phyloP scores from a whole-genome alignment of 2,797 vertebrate genomes.

The Menidia menidia region DNA sequence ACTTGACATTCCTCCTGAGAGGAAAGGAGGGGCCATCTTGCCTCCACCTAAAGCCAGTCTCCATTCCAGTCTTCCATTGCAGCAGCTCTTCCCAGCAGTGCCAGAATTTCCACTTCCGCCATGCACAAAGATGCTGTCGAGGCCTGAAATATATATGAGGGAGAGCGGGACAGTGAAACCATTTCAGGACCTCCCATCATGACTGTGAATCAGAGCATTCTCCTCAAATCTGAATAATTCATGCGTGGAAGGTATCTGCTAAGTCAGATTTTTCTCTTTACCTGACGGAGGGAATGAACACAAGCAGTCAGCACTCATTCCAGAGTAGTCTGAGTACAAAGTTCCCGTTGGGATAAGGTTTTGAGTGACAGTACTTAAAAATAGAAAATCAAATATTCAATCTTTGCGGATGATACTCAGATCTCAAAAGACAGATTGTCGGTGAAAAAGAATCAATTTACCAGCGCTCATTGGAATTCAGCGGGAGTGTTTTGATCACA shows the following conservation, averaged over 20 bases:
- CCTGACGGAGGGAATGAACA: constrained; percentile 43
- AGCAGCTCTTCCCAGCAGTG: constrained; percentile 25
- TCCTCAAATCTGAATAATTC: constrained; percentile 74
- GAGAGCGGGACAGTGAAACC: constrained; percentile 36
- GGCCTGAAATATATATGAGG: constrained; percentile 76
- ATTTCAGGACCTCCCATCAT: constrained; percentile 78
- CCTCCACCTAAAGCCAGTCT: constrained; percentile 16
- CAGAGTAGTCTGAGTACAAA: constrained; percentile 18
- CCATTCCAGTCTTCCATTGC: background rate
- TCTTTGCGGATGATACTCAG: constrained; percentile 43
- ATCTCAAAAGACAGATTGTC: constrained; percentile 33
- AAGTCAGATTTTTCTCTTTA: constrained; percentile 61
- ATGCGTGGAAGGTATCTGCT: constrained; percentile 74
- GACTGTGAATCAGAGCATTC: constrained; percentile 73
- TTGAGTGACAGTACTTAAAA: constrained; percentile 16
- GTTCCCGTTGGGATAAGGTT: constrained; percentile 38
- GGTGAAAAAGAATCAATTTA: constrained; percentile 9
- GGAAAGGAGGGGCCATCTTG: background rate
- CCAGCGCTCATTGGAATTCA: constrained; percentile 38
- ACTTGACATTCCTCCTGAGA: constrained; percentile 15
- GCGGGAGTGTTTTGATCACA: constrained; percentile 25
- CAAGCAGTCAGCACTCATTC: constrained; percentile 47
- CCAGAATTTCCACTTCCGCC: constrained; percentile 45
- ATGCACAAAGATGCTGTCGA: constrained; percentile 61
- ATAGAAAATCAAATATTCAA: constrained; percentile 53